These are phyloP conservation scores for Melanostoma mellinum DNA, from an alignment of 2,888 invertebrate species.

Conservation along the genomic window DNA sequence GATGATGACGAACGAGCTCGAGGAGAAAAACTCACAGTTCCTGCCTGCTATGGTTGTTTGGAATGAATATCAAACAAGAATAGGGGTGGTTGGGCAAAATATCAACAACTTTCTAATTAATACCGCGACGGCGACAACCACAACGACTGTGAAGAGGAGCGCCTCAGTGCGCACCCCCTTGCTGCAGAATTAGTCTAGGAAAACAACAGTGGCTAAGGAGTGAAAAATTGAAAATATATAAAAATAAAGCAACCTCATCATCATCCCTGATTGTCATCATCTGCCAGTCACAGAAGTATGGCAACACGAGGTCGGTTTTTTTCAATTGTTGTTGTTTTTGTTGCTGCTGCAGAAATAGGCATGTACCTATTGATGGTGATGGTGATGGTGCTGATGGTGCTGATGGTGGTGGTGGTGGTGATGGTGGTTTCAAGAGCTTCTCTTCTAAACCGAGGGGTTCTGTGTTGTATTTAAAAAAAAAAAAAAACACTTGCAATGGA, in stretches of 20 bases:
- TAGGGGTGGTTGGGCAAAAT: constrained; percentile 27
- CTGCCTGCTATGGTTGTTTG: constrained; percentile 1
- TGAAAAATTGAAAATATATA: constrained; percentile 33
- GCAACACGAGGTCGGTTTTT: constrained; percentile 28
- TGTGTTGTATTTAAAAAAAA: constrained; percentile 18
- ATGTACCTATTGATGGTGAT: not conserved
- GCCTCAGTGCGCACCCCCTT: not conserved
- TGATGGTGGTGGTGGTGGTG: not conserved
- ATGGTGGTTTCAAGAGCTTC: constrained; percentile 14
- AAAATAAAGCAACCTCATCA: constrained; percentile 1
- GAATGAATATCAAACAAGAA: constrained; percentile 35
- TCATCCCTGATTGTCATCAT: constrained; percentile 38
- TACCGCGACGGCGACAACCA: constrained; percentile 35
- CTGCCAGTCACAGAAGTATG: constrained; percentile 41
- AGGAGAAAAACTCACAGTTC: not conserved
- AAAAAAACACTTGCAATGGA: not conserved
- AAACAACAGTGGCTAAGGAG: constrained; percentile 32
- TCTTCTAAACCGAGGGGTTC: not conserved
- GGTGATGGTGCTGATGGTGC: not conserved
- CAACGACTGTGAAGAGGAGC: constrained; percentile 23
- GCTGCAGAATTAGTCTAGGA: constrained; percentile 13
- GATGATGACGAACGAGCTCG: not conserved
- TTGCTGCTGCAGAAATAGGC: not conserved
- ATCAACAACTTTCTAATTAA: constrained; percentile 53
- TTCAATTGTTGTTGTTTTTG: not conserved